Percentiles rank a stretch among this genome's conserved stretches.
Conservation (phyloP, 2,113 vertebrate genomes). For the Todiramphus chloris region DNA sequence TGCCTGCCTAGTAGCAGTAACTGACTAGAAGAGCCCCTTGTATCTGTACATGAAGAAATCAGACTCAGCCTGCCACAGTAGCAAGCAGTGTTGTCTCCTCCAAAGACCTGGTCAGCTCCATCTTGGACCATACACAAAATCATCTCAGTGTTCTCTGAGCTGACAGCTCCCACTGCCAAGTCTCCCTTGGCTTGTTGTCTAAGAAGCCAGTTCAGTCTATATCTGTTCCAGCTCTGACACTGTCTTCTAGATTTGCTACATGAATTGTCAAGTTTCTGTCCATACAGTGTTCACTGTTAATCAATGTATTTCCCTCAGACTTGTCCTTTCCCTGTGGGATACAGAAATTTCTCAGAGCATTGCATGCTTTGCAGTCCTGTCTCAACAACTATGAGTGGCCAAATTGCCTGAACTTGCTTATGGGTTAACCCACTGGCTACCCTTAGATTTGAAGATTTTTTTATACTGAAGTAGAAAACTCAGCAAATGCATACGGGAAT, state of each 20-base stretch:
- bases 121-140: accelerated
- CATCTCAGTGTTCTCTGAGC: neutral
- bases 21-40: neutral
- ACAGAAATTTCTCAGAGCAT: neutral
- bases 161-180: neutral
- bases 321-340: neutral
- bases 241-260: neutral
- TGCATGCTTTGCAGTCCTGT: neutral
- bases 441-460: neutral
- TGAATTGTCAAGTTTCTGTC: neutral
- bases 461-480: neutral
- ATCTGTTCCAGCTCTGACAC: neutral
- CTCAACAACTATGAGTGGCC: neutral
- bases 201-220: neutral
- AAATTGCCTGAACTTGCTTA: neutral
- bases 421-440: neutral
- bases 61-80: neutral
- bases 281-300: neutral
- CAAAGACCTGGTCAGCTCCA: neutral
- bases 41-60: neutral
- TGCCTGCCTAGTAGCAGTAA: neutral
- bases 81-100: neutral
- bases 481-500: neutral
- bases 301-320: neutral
- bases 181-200: neutral